phyloP scores from a whole-genome alignment of 1,140 invertebrate species.

The Tribolium madens region DNA sequence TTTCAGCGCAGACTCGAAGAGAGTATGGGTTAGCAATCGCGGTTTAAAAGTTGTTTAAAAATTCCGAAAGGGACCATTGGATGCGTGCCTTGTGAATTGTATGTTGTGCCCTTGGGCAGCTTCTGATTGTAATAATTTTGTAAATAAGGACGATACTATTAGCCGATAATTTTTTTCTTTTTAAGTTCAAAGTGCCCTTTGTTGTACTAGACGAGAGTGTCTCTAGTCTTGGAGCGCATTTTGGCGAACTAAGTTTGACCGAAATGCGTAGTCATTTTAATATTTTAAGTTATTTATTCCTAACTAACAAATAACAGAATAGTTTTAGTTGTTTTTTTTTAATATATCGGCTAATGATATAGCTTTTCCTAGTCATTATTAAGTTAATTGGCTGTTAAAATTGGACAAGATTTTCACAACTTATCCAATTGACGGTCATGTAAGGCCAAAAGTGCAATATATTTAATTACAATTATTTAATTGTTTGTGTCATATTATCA shows the following conservation, averaged over 20 bases:
- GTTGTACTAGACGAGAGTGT: constrained; percentile 59
- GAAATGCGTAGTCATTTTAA: constrained; percentile 51
- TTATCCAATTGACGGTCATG: not conserved
- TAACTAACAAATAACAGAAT: constrained; percentile 41
- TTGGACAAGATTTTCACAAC: not conserved
- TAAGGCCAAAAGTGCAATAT: constrained; percentile 41
- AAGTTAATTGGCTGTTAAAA: constrained; percentile 23
- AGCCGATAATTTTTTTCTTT: constrained; percentile 62
- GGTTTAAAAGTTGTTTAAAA: constrained; percentile 50
- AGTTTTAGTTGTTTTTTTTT: constrained; percentile 44
- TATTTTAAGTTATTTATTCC: constrained; percentile 51
- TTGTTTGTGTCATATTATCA: constrained; percentile 12
- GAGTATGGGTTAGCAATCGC: constrained; percentile 59
- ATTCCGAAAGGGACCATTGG: constrained; percentile 44
- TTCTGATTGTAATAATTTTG: not conserved
- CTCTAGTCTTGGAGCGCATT: constrained; percentile 58
- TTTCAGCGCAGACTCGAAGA: constrained; percentile 62
- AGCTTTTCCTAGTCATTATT: constrained; percentile 60
- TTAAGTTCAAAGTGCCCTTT: constrained; percentile 41
- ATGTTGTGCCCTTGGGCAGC: constrained; percentile 20
- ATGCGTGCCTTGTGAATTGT: constrained; percentile 49
- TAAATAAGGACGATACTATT: constrained; percentile 57
- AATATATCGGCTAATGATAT: constrained; percentile 63
- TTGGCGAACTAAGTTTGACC: constrained; percentile 28
- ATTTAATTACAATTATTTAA: constrained; percentile 27